phyloP scores from a whole-genome alignment of 2,113 vertebrate genomes.

The Puma concolor region DNA sequence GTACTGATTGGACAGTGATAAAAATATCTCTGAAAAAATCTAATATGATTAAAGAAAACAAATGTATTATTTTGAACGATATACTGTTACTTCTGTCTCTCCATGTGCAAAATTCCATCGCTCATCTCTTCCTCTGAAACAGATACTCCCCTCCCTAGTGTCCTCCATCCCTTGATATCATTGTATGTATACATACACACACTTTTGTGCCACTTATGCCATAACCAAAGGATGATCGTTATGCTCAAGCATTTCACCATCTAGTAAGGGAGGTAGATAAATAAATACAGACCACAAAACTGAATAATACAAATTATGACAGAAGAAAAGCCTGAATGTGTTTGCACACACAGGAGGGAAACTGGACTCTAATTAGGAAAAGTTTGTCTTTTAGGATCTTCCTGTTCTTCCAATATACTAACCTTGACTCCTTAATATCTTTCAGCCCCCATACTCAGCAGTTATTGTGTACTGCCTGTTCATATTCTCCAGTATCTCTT shows the following conservation, averaged over 20 bases:
- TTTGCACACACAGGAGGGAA: neutral
- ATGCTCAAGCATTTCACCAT: neutral
- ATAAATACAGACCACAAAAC: neutral
- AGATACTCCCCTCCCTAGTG: neutral
- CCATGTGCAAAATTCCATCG: neutral
- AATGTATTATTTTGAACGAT: neutral
- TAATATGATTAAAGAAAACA: neutral
- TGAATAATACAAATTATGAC: neutral
- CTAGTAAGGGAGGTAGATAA: neutral
- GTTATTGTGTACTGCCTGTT: neutral
- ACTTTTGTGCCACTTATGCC: neutral
- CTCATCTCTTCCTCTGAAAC: neutral
- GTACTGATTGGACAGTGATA: neutral
- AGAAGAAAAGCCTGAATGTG: neutral
- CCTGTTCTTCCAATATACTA: neutral
- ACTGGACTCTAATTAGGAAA: neutral
- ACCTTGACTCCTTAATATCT: neutral
- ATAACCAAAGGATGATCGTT: neutral
- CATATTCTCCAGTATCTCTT: neutral
- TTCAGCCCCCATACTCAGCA: neutral
- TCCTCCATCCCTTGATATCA: neutral
- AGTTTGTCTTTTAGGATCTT: neutral
- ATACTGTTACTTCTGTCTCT: neutral
- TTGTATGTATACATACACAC: neutral
- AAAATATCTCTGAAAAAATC: neutral